Evolutionary conservation across 2,113 vertebrate species (phyloP), one percentile per base, ranked within the genome.

Genomic region (Calyptomena viridis): DNA sequence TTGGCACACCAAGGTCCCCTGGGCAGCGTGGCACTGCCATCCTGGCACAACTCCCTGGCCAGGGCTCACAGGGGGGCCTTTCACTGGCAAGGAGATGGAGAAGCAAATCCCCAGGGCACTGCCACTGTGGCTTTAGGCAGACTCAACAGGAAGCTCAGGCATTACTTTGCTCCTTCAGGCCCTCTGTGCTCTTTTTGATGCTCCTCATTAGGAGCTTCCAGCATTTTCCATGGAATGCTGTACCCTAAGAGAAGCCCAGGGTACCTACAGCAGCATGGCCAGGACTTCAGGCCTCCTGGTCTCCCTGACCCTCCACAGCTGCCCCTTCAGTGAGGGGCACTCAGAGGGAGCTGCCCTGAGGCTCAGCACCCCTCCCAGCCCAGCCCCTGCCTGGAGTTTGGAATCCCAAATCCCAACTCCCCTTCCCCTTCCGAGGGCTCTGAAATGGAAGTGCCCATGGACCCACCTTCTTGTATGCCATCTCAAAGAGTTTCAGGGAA

Each of bases 391-490:
- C 44, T 49, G 66, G 23, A 68, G 44, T 19, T 67, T 25, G 23
- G 33, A 24, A 33, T 68, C 24, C 66, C 16, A 12, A 23, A 31
- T 68, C 18, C 66, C 12, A 5, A 21, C 30, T 21, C 53, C 22
- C 52, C 17, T 15, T 10, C 21, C 50, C 33, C 30, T 30, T 2
- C 18, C 1, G 0, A 78, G 35, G 8, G 11, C 44, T 12, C 11
- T 6, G 39, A 50, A n/a, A 14, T 2, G 14, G 40, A 49, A 39
- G 2, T 44, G 46, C 28, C 31, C 3, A 1, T 1, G 5, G 30
- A 84, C 97, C 52, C 95, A 99, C 99, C 99, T 99, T 99, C 98
- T 99, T 99, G 97, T 99, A 99, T 39, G 99, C 99, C 98, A 99
- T 99, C 94, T 99, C 99, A 20, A 99, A 99, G 78, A 99, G 99